A percentile compares a stretch with the other conserved stretches of the same genome.
Conservation (phyloP, 2,797 vertebrate species). For the Melanotaenia pygmaea region DNA sequence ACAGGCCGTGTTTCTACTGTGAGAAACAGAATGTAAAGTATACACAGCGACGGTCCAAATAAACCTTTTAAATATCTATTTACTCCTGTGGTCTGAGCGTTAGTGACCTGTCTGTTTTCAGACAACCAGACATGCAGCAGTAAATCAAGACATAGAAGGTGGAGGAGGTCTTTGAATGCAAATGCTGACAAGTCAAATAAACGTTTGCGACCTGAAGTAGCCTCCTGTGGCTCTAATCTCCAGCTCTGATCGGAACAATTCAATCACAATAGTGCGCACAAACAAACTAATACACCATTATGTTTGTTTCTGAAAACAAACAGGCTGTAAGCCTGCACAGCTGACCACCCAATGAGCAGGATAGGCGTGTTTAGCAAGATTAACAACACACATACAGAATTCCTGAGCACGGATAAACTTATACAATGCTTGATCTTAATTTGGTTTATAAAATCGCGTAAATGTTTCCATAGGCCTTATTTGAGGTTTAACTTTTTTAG, state of each 20-base stretch:
- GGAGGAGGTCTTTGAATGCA: slow-evolving; percentile 43
- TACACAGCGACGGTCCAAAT: slow-evolving; percentile 15
- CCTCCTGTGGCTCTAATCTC: slow-evolving; percentile 52
- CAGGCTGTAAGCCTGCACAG: slow-evolving; percentile 42
- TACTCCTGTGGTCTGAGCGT: neutral
- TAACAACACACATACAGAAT: slow-evolving; percentile 22
- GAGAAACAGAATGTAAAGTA: slow-evolving; percentile 26
- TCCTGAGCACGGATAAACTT: slow-evolving; percentile 12
- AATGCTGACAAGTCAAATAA: slow-evolving; percentile 60
- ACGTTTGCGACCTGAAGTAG: slow-evolving; percentile 20
- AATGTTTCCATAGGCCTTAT: neutral
- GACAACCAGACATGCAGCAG: neutral
- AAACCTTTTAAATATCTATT: slow-evolving; percentile 8
- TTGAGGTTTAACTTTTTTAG: neutral
- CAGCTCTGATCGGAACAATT: slow-evolving; percentile 46
- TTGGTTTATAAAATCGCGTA: too few relatives aligned
- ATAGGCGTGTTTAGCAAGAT: slow-evolving; percentile 41
- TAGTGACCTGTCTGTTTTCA: slow-evolving; percentile 15
- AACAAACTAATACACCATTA: slow-evolving; percentile 23
- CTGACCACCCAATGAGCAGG: slow-evolving; percentile 50
- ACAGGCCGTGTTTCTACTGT: slow-evolving; percentile 38
- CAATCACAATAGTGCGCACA: slow-evolving; percentile 54
- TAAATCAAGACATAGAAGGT: slow-evolving; percentile 10
- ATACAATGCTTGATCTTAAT: neutral
- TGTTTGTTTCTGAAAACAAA: slow-evolving; percentile 59